Evolutionary conservation across 2,113 vertebrate species (phyloP).

Genomic region (Syngnathus floridae): DNA sequence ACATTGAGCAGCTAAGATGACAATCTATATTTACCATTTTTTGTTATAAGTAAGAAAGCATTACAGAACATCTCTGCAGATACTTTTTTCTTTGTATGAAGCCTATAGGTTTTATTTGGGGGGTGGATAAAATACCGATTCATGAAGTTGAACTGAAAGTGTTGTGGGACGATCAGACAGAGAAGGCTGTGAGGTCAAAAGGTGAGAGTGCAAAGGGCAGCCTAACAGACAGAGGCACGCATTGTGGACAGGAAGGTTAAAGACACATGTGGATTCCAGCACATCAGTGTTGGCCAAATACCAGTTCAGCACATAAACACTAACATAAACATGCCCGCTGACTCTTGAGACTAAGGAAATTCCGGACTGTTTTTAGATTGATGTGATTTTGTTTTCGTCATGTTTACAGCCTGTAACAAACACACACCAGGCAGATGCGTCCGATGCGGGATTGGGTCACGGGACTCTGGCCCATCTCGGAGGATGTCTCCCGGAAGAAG

Average conservation of each 20-base stretch:
- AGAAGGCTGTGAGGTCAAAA: constrained; percentile 44
- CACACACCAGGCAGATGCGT: constrained; percentile 91
- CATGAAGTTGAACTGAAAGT: constrained; percentile 14
- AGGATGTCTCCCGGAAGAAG: constrained; percentile 95
- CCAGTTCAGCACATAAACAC: constrained; percentile 23
- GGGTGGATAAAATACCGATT: background rate
- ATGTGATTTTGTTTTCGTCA: constrained; percentile 29
- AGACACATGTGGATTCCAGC: constrained; percentile 66
- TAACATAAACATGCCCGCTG: constrained; percentile 13
- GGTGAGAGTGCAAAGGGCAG: constrained; percentile 50
- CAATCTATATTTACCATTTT: too few relatives aligned
- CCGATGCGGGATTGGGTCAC: constrained; percentile 91
- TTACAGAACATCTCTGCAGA: too few relatives aligned
- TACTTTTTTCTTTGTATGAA: too few relatives aligned
- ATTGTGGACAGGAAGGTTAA: constrained; percentile 63
- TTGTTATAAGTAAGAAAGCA: too few relatives aligned
- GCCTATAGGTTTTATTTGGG: too few relatives aligned
- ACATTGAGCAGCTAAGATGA: too few relatives aligned
- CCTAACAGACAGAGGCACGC: constrained; percentile 51
- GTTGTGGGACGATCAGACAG: constrained; percentile 26
- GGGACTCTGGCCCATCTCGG: constrained; percentile 85
- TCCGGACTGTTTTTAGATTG: constrained; percentile 25
- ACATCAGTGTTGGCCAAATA: constrained; percentile 56
- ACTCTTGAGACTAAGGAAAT: constrained; percentile 13
- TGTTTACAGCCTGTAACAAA: constrained; percentile 40